Evolutionary conservation across 2,797 vertebrate genomes (phyloP), one percentile per base, ranked within the genome.

Genomic region (Characodon lateralis): DNA sequence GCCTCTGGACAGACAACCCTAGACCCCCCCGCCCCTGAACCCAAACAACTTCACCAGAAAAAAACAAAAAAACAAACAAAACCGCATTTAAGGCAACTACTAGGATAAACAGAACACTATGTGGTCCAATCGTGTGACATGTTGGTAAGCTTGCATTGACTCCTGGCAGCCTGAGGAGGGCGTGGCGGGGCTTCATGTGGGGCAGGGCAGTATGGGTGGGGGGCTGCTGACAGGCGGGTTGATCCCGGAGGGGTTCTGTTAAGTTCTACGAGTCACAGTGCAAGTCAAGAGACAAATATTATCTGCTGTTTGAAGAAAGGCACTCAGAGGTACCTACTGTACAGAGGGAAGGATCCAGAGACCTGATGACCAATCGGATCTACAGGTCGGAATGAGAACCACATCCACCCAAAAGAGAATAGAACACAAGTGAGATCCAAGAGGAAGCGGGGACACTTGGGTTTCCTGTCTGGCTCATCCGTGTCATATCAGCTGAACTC

Each of bases 281-380:
- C 92, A 94, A 94, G 93, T 95, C 93, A 82, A 94, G 88, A 94
- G 89, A 94, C 90, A 91, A 91, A 91, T 90, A 92, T 93, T 88
- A 92, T 94, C 89, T 92, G 89, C 93, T 89, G 90, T 94, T 88
- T 92, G 90, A 93, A 92, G 88, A 92, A 94, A 95, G 94, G 94
- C 94, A 95, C 93, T 95, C 93, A 69, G 14, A 92, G 93, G 93
- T 94, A 94, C 94, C 94, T 93, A 92, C 88, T 91, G 89, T 91
- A 90, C 91, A 88, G 89, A 85, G 89, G 88, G 86, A 85, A 55
- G 74, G 77, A 83, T 89, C 89, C 85, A 69, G 69, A 71, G 70
- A 83, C 53, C 39, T 16, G 78, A 78, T n/a, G 83, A 85, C 76
- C 53, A 56, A 56, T 72, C 78, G 82, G 63, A 66, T 66, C 63